A percentile compares a stretch with the other conserved stretches of the same genome.
Evolutionary conservation across 2,888 invertebrate species (phyloP).

Genomic region (Nemoura dubitans): DNA sequence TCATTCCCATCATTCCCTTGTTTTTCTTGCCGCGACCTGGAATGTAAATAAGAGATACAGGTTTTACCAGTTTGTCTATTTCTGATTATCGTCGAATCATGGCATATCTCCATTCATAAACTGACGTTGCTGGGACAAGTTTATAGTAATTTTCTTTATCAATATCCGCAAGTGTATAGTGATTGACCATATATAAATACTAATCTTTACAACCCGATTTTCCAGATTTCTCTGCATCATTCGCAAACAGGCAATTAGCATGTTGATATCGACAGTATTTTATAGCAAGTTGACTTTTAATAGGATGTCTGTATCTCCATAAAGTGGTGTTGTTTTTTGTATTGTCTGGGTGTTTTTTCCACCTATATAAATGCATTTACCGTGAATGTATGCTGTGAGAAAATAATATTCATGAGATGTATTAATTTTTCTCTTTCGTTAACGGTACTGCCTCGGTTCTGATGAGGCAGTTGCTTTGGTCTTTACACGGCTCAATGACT

Average conservation of each 20-base stretch:
- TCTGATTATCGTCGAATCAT: neutral
- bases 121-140: too few species aligned
- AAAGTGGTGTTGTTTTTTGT: neutral
- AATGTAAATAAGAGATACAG: slow-evolving; percentile 54
- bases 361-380: neutral
- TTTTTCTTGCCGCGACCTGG: slow-evolving; percentile 86
- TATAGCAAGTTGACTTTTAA: too few species aligned
- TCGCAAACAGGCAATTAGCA: too few species aligned
- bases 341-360: neutral
- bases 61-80: neutral
- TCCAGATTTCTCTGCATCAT: too few species aligned
- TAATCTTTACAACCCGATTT: too few species aligned
- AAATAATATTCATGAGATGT: neutral
- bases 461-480: neutral
- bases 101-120: neutral
- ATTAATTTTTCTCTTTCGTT: slow-evolving; percentile 1
- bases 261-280: too few species aligned
- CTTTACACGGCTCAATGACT: neutral
- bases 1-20: slow-evolving; percentile 85
- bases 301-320: too few species aligned
- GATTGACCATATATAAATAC: too few species aligned
- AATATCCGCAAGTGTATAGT: too few species aligned
- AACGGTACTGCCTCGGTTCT: neutral
- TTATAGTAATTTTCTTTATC: too few species aligned
- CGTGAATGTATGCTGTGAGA: neutral